phyloP scores from a whole-genome alignment of 1,140 invertebrate species.

The Lasioglossum baleicum region DNA sequence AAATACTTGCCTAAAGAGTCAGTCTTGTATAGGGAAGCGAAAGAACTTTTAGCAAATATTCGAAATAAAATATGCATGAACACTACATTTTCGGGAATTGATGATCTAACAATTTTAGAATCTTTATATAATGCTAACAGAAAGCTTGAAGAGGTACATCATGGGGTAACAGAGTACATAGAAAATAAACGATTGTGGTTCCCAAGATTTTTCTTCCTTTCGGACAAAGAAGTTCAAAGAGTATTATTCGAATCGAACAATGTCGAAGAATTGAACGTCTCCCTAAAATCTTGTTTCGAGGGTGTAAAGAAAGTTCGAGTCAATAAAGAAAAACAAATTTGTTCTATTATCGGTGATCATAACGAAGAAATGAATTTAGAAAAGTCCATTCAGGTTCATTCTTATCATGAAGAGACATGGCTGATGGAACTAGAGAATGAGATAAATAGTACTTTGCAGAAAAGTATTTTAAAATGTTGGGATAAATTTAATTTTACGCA shows the following conservation, averaged over 20 bases:
- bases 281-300: conserved; percentile 85
- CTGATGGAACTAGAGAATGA: conserved; percentile 77
- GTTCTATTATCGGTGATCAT: conserved; percentile 82
- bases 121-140: conserved; percentile 78
- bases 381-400: conserved; percentile 73
- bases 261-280: conserved; percentile 64
- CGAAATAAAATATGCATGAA: conserved; percentile 77
- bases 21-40: conserved; percentile 70
- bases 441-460: conserved; percentile 46
- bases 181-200: conserved; percentile 88
- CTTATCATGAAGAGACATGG: conserved; percentile 84
- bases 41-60: conserved; percentile 61
- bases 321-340: conserved; percentile 78
- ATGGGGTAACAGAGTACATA: conserved; percentile 85
- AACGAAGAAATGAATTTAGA: conserved; percentile 81
- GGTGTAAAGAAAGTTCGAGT: conserved; percentile 71
- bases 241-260: conserved; percentile 85
- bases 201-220: conserved; percentile 93
- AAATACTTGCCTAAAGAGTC: conserved; percentile 84
- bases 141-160: conserved; percentile 80
- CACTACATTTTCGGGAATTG: conserved; percentile 80
- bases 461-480: conserved; percentile 42
- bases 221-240: conserved; percentile 90
- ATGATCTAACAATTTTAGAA: conserved; percentile 79
- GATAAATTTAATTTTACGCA: conserved; percentile 28